phyloP scores from a whole-genome alignment of 2,113 vertebrate species.

The Rhombomys opimus region DNA sequence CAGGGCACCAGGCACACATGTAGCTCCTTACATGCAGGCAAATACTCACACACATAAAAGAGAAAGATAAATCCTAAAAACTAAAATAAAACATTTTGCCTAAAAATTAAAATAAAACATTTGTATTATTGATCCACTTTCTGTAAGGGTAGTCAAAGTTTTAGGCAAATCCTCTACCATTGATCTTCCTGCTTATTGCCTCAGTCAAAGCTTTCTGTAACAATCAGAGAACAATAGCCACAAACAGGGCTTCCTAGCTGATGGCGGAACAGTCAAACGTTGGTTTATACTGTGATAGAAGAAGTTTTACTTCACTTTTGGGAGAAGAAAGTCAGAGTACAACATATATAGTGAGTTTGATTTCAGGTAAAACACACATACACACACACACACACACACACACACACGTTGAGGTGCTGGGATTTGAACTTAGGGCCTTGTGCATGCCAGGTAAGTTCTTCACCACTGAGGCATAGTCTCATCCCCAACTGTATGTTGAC shows the following conservation, averaged over 20 bases:
- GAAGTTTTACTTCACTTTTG: constrained; percentile 41
- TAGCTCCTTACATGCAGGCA: background rate
- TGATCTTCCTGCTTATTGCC: background rate
- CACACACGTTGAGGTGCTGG: background rate
- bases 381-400: background rate
- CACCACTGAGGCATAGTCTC: background rate
- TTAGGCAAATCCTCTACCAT: background rate
- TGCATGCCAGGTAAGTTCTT: too few species aligned
- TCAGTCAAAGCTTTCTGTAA: background rate
- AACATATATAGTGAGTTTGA: background rate
- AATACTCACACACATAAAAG: background rate
- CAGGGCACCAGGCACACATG: background rate
- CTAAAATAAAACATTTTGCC: background rate
- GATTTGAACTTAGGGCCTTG: background rate
- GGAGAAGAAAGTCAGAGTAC: background rate
- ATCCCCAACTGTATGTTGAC: background rate
- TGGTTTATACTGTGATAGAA: background rate
- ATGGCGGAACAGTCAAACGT: background rate
- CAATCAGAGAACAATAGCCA: background rate
- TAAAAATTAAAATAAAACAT: background rate
- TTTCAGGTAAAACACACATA: background rate
- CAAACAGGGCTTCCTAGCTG: background rate
- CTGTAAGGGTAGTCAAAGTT: background rate
- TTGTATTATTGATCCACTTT: background rate
- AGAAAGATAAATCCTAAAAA: background rate